Evolutionary conservation across 2,888 invertebrate genomes (phyloP), one percentile per base, ranked within the genome.

Genomic region (Erynnis tages): DNA sequence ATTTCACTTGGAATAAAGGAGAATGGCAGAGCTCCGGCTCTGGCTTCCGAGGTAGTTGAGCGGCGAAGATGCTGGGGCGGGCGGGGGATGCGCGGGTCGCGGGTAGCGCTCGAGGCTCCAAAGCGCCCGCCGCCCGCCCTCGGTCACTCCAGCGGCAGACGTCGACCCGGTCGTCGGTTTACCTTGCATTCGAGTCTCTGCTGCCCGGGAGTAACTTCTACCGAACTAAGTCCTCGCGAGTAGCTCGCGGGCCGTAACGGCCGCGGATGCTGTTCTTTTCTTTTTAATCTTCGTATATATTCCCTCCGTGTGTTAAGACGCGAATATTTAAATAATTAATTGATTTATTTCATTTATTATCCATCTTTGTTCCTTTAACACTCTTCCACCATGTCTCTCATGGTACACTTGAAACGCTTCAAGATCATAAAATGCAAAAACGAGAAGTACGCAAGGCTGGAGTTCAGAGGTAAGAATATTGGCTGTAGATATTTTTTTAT

Each of bases 391-490:
- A 94, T 95, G 94, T 92, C 94, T 66, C 90, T 95, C 32, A 84
- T 91, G 7, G 92, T 95, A 11, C 91, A 91, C 69, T 73, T 95
- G 34, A 92, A 92, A 71, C 92, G 93, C 61, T 93, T 95, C 70
- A 93, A 93, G 79, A 88, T 93, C 45, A 85, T 93, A 11, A 93
- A 93, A 78, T 91, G 91, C 68, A 94, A 93, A 71, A 91, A 91
- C 7, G 94, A 94, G 61, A 93, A 93, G 69, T 90, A 91, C 58
- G 93, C 91, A 44, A 92, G 92, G 61, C 83, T 94, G 59, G 93
- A 93, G 60, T 96, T 96, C 73, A 87, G 96, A 90, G 95, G 96
- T 96, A 90, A 91, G 10, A 23, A n/a, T n/a, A n/a, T n/a, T n/a
- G n/a, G n/a, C n/a, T n/a, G n/a, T 13, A 27, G 4, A 40, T 25